A percentile compares a stretch with the other conserved stretches of the same genome.
Conservation (phyloP, 2,797 vertebrate genomes). For the Galaxias olidus region DNA sequence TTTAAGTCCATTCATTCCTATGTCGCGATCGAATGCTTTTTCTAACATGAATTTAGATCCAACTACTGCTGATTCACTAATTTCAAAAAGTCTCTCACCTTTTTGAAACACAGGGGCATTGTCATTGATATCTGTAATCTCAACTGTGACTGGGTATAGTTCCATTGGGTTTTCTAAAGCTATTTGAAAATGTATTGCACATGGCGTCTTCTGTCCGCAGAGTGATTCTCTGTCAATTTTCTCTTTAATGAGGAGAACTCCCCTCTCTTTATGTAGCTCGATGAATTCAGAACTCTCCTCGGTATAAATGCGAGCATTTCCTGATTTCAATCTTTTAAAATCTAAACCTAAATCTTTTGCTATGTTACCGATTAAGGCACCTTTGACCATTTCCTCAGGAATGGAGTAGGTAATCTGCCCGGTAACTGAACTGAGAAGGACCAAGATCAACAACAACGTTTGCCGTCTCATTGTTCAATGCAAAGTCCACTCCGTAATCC, state of each 20-base stretch:
- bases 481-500: no score
- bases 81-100: slow-evolving; percentile 53
- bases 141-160: slow-evolving; percentile 51
- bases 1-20: slow-evolving; percentile 56
- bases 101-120: slow-evolving; percentile 52
- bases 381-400: slow-evolving; percentile 63
- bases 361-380: slow-evolving; percentile 60
- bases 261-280: slow-evolving; percentile 60
- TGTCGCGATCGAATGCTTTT: slow-evolving; percentile 61
- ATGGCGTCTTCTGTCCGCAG: slow-evolving; percentile 63
- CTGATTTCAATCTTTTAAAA: slow-evolving; percentile 40
- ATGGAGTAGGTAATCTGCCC: slow-evolving; percentile 60
- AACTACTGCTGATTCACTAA: slow-evolving; percentile 35
- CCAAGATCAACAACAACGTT: no score
- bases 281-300: slow-evolving; percentile 40
- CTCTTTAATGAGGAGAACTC: slow-evolving; percentile 63
- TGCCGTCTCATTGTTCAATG: no score
- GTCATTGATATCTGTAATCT: slow-evolving; percentile 62
- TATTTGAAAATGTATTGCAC: slow-evolving; percentile 68
- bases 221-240: slow-evolving; percentile 69
- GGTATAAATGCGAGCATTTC: slow-evolving; percentile 52
- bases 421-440: no score
- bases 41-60: slow-evolving; percentile 54
- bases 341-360: slow-evolving; percentile 64
- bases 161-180: slow-evolving; percentile 70